phyloP scores from a whole-genome alignment of 2,888 invertebrate species.

The Pammene fasciana region DNA sequence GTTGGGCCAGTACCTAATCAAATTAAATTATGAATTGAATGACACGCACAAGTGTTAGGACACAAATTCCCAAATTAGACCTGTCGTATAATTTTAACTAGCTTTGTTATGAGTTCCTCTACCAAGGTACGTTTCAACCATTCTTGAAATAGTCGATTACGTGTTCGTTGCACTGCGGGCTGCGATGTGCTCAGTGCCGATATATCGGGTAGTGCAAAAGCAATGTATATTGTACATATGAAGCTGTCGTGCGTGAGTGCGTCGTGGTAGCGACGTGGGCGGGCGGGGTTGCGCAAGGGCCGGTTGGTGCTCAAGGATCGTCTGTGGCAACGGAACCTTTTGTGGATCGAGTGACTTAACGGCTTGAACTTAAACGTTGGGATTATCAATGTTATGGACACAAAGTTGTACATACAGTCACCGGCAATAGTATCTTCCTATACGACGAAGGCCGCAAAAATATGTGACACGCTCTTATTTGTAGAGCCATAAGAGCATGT shows the following conservation, averaged over 20 bases:
- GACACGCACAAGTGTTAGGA: constrained; percentile 35
- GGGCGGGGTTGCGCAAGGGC: constrained; percentile 51
- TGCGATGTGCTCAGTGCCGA: no score
- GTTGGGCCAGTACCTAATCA: not conserved
- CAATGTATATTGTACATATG: constrained; percentile 15
- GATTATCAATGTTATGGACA: constrained; percentile 15
- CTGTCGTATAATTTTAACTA: constrained; percentile 28
- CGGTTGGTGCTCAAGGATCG: constrained; percentile 49
- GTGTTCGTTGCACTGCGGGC: constrained; percentile 8
- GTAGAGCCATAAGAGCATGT: no score
- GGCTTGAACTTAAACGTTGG: constrained; percentile 14
- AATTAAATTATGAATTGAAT: constrained; percentile 30
- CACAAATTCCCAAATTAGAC: constrained; percentile 38
- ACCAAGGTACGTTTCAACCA: not conserved
- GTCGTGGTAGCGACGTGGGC: constrained; percentile 32
- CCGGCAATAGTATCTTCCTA: no score
- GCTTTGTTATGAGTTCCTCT: constrained; percentile 19
- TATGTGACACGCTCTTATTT: no score
- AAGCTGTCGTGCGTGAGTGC: constrained; percentile 26
- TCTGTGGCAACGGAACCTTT: constrained; percentile 49
- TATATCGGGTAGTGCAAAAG: not conserved
- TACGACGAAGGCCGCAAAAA: no score
- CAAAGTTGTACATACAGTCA: not conserved
- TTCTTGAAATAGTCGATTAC: not conserved
- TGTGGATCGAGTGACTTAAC: constrained; percentile 39